Conservation (phyloP, 1,140 invertebrate genomes). For the Battus philenor region DNA sequence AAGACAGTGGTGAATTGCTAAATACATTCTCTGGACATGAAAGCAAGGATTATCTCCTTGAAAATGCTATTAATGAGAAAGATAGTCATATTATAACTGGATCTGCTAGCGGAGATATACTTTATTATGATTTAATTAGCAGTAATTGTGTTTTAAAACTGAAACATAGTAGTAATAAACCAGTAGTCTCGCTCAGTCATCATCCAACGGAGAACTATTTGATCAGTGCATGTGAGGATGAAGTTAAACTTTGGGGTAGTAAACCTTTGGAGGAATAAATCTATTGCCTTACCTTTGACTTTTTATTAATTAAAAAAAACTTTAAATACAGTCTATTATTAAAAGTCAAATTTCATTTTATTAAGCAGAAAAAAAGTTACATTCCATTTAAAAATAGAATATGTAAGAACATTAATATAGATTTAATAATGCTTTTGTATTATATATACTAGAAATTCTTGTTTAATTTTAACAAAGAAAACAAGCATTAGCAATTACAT, state of each 20-base stretch:
- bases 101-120: constrained; percentile 89
- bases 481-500: too few species aligned
- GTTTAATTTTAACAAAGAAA: too few species aligned
- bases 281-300: background rate
- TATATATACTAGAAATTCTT: too few species aligned
- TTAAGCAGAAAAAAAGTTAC: too few species aligned
- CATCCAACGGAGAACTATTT: constrained; percentile 84
- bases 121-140: constrained; percentile 92
- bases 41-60: constrained; percentile 88
- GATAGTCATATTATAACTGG: constrained; percentile 92
- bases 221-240: constrained; percentile 80
- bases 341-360: background rate
- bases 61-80: constrained; percentile 88
- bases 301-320: background rate
- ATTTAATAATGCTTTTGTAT: too few species aligned
- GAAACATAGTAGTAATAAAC: constrained; percentile 61
- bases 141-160: constrained; percentile 78
- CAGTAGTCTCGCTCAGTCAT: constrained; percentile 82
- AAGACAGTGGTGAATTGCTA: constrained; percentile 72
- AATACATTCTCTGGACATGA: constrained; percentile 87
- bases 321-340: background rate
- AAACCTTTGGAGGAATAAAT: constrained; percentile 27
- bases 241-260: constrained; percentile 80
- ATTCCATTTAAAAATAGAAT: too few species aligned
- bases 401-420: too few species aligned